These are phyloP conservation scores for Platichthys stellatus DNA, from an alignment of 2,113 vertebrate genomes.

Conservation along the genomic window DNA sequence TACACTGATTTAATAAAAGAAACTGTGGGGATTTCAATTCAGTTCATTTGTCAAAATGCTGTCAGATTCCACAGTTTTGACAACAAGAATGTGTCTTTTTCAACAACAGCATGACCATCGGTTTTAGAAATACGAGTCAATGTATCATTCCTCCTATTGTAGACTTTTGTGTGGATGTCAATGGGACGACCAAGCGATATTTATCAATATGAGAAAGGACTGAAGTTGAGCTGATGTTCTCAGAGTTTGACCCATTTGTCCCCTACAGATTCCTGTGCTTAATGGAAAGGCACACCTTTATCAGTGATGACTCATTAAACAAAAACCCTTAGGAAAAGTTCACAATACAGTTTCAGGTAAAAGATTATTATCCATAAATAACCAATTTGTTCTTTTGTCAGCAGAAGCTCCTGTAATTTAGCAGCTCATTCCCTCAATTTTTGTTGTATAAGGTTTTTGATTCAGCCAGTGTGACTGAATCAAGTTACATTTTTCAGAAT, in stretches of 20 bases:
- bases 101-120: neutral
- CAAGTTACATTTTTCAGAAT: too few species aligned
- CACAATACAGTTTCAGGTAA: neutral
- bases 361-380: neutral
- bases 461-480: too few species aligned
- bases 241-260: neutral
- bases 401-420: too few species aligned
- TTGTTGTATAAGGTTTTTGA: too few species aligned
- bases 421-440: too few species aligned
- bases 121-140: neutral
- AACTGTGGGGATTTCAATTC: neutral
- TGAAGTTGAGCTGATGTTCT: neutral
- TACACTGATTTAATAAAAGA: neutral
- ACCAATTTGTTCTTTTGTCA: neutral
- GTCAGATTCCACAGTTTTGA: neutral
- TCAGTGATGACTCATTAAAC: neutral
- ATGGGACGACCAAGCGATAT: too few species aligned
- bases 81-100: neutral
- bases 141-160: neutral
- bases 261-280: neutral
- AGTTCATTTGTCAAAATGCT: neutral
- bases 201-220: too few species aligned
- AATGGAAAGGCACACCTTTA: neutral
- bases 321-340: too few species aligned
- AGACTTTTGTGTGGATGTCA: too few species aligned